Base-by-base conservation (phyloP, 2,888 invertebrate genomes). In the Himalopsyche anomala region DNA sequence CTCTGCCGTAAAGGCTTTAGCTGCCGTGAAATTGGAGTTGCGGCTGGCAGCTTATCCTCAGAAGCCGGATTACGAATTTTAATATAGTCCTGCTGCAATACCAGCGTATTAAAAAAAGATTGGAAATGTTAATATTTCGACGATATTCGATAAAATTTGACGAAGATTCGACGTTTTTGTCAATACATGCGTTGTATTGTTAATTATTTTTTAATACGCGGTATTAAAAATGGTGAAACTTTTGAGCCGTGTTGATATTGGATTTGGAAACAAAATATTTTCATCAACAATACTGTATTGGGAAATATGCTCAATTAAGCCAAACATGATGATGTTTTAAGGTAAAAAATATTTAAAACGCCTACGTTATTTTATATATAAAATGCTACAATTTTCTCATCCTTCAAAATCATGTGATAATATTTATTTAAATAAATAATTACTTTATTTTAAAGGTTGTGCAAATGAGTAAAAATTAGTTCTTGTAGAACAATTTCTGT, bases 51-150 rank as follows among this genome's bases (percentile, higher is more conserved):
- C 80, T 87, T 88, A 87, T 87, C 86, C 87, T 85, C 80, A 38
- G 84, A 87, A 88, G 86, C 87, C 87, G 88, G 88, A 87, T 88
- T 88, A 87, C 88, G 87, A 87, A 87, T 88, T 88, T 88, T 88
- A 88, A 88, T 88, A 88, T 88, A 86, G 87, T 81, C 80, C 84
- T 56, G 84, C 86, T 51, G 40, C 83, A 87, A 87, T 82, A 82
- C 69, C 79, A 38, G 54, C 51, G 85, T 83, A 87, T 85, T 87
- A 86, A 86, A 86, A 51, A 51, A 82, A 74, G 86, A 87, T 86
- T 84, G 74, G 69, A 85, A 85, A 85, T 79, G 56, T 82, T 82
- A 69, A 56, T 80, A 85, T 85, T 83, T 54, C 40, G 80, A 40
- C 80, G 62, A 80, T 83, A 40, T 82, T 82, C 28, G 54, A 80